Percentiles rank a stretch among this genome's conserved stretches.
Conservation (phyloP, 1,140 invertebrate species). For the Papilio polyxenes region DNA sequence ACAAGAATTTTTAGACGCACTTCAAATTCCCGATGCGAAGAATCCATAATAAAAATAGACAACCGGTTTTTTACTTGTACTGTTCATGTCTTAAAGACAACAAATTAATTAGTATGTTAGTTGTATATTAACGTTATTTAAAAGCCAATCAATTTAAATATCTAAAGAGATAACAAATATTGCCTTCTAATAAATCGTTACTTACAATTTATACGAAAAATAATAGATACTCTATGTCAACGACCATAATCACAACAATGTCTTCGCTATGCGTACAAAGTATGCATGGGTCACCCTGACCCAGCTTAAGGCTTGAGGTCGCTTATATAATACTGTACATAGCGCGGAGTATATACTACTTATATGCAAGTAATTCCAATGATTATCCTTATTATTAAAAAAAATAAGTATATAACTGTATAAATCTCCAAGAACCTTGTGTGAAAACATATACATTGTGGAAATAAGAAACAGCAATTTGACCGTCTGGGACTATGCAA, state of each 20-base stretch:
- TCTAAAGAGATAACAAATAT: neutral
- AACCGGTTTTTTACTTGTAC: neutral
- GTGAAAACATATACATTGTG: neutral
- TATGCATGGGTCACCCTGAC: conserved; percentile 12
- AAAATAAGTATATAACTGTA: neutral
- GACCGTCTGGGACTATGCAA: neutral
- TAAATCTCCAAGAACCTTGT: neutral
- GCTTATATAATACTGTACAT: neutral
- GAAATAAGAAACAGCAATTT: neutral
- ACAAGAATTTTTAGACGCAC: conserved; percentile 12
- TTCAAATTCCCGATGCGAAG: neutral
- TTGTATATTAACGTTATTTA: no score
- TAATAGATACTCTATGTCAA: neutral
- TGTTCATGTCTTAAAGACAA: neutral
- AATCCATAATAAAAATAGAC: neutral
- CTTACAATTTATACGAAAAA: neutral
- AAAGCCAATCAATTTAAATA: neutral
- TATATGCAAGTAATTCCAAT: neutral
- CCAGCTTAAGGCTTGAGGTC: conserved; percentile 9
- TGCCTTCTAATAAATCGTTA: neutral
- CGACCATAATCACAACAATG: neutral
- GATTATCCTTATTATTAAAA: neutral
- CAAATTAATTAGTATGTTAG: neutral
- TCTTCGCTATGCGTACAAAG: neutral
- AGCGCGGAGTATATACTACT: neutral